Evolutionary conservation across 1,140 invertebrate species (phyloP), one percentile per base, ranked within the genome.

Genomic region (Stratiolaelaps scimitus): DNA sequence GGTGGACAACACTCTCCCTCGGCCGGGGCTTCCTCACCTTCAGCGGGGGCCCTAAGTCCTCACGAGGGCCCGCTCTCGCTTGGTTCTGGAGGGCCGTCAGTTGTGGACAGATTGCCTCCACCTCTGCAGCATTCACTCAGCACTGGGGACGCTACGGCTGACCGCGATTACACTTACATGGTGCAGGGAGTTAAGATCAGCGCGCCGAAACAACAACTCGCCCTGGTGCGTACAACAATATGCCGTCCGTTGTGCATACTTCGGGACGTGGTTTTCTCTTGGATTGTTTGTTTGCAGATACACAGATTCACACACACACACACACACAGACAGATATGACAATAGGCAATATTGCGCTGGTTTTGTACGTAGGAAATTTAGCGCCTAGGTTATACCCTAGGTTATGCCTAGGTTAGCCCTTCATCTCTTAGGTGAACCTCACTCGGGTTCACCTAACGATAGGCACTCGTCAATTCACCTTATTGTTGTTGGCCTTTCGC

Each of bases 41-140:
- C 29, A 15, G 23, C 44, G 43, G 34, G 66, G 64, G 30, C 47
- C 40, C 40, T 40, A 26, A 65, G 64, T 19, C 64, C 34, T 17
- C 43, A 65, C 15, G 34, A 65, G 15, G 15, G 28, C 4, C 47
- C 20, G 13, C 13, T 23, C 5, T 28, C 47, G 47, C 47, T 23
- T 53, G 47, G 28, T 89, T 87, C 76, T 87, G 87, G 72, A 87
- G 88, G 74, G 88, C 87, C 65, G 87, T 90, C 47, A 84, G 83
- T 69, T 81, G 88, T 71, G 86, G 85, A 69, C 81, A 83, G 71
- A 83, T 87, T 74, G 82, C 84, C 66, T 80, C 91, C 64, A 88
- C 53, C 53, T 60, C 20, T 60, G 13, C 53, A 60, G 53, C 53
- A 60, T 23, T 60, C 53, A 19, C 20, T 60, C 26, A 60, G 53